Base-by-base conservation (phyloP, 1,140 invertebrate species). In the Cotesia chilonis region DNA sequence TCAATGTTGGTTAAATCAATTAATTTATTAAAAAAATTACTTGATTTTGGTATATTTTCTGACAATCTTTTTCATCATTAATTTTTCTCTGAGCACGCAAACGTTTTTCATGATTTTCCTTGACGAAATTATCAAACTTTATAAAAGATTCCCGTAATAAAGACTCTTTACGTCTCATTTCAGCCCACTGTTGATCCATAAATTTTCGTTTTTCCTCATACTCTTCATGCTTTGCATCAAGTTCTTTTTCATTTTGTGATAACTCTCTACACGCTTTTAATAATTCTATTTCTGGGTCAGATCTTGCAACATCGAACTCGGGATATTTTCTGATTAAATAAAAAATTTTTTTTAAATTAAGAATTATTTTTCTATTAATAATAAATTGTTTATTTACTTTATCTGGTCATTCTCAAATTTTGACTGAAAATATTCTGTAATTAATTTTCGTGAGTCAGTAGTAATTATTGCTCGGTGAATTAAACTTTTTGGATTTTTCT, bases 51-150 rank as follows among this genome's bases (percentile, higher is more conserved):
- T 72, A 69, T 67, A 68, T 76, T 37, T 65, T 41, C 41, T 83
- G 78, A 3, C 86, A 83, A 37, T 87, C 83, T 1, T 74, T 78
- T 74, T 90, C 89, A 5, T 87, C 87, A 2, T 79, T 79, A 80
- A 89, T 88, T 75, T 89, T 90, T 1, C 84, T 79, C 12, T 87
- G 80, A 4, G 89, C 89, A 7, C 89, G 82, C 41, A 89, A 86
- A 5, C 89, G 85, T 73, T 90, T 90, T 66, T 89, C 88, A 63
- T 87, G 83, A 75, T 90, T 90, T 71, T 90, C 89, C 66, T 86
- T 83, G 1, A 90, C 87, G 71, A 90, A 90, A 82, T 88, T 88
- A 75, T 90, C 88, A 76, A 89, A 90, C 67, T 88, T 88, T 28
- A 89, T 85, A 74, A 90, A 90, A 2, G 89, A 89, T 52, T 88